Percentiles rank a stretch among this genome's conserved stretches.
Evolutionary conservation across 2,113 vertebrate species (phyloP).

Genomic region (Melanostigma gelatinosum): DNA sequence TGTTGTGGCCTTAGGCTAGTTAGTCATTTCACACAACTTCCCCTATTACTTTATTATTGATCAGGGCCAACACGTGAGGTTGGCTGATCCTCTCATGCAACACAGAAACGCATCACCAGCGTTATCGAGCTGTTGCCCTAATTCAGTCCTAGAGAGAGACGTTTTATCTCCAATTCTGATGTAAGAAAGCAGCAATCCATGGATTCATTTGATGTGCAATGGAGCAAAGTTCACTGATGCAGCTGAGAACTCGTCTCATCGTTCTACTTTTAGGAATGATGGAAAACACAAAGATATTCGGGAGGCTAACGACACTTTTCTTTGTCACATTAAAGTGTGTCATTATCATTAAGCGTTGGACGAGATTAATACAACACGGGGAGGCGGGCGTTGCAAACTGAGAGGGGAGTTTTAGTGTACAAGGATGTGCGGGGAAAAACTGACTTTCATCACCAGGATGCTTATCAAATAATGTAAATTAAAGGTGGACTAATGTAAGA

Average conservation of each 20-base stretch:
- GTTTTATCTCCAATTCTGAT: conserved; percentile 64
- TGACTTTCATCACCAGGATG: background rate
- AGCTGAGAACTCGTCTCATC: background rate
- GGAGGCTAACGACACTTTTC: conserved; percentile 15
- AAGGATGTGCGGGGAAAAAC: background rate
- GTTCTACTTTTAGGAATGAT: conserved; percentile 25
- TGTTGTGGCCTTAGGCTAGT: conserved; percentile 58
- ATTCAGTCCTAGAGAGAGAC: conserved; percentile 56
- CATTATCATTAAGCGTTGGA: background rate
- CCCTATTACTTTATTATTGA: conserved; percentile 67
- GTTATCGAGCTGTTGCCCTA: conserved; percentile 47
- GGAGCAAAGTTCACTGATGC: conserved; percentile 42
- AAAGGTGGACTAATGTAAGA: background rate
- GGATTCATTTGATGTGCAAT: conserved; percentile 55
- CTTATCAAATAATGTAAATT: background rate
- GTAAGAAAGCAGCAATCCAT: conserved; percentile 68
- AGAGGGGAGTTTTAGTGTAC: background rate
- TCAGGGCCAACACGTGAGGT: conserved; percentile 44
- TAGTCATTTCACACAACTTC: conserved; percentile 59
- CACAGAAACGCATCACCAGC: conserved; percentile 28
- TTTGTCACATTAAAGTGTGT: conserved; percentile 5
- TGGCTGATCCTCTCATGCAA: conserved; percentile 29
- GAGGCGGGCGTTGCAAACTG: background rate
- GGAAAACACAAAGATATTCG: background rate
- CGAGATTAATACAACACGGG: background rate